phyloP scores from a whole-genome alignment of 1,140 invertebrate species.

The Pissodes strobi region DNA sequence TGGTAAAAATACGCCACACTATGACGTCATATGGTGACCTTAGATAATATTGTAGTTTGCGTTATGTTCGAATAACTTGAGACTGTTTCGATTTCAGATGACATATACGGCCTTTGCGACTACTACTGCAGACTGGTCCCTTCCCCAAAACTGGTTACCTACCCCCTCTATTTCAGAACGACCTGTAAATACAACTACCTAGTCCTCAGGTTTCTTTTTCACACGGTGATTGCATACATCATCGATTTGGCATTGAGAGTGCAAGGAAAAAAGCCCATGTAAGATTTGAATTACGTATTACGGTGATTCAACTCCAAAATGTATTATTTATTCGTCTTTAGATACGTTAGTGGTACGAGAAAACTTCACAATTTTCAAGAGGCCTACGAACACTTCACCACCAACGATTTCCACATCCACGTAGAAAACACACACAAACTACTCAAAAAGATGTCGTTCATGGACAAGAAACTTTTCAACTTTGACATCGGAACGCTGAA shows the following conservation, averaged over 20 bases:
- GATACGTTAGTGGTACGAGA: slow-evolving; percentile 57
- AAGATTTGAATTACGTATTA: slow-evolving; percentile 43
- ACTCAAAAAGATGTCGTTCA: slow-evolving; percentile 61
- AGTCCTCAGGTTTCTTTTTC: slow-evolving; percentile 58
- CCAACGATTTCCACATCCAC: slow-evolving; percentile 71
- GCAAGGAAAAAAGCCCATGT: slow-evolving; percentile 64
- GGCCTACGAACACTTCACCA: slow-evolving; percentile 73
- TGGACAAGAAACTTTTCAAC: slow-evolving; percentile 65
- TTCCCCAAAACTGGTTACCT: slow-evolving; percentile 28
- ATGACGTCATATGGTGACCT: too few species aligned
- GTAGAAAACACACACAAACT: slow-evolving; percentile 70
- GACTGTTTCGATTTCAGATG: too few species aligned
- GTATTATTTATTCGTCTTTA: slow-evolving; percentile 28
- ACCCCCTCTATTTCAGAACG: slow-evolving; percentile 35
- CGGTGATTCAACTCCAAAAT: background rate
- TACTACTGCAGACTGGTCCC: slow-evolving; percentile 8
- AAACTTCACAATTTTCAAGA: slow-evolving; percentile 73
- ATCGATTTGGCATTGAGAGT: slow-evolving; percentile 59
- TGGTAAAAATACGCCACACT: too few species aligned
- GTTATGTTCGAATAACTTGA: too few species aligned
- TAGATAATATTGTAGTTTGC: too few species aligned
- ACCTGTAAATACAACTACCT: slow-evolving; percentile 45
- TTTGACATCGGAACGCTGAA: slow-evolving; percentile 63
- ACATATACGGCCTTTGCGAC: slow-evolving; percentile 5
- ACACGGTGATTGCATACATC: slow-evolving; percentile 64